Evolutionary conservation across 2,797 vertebrate species (phyloP), one percentile per base, ranked within the genome.

Genomic region (Melanotaenia trifasciata): DNA sequence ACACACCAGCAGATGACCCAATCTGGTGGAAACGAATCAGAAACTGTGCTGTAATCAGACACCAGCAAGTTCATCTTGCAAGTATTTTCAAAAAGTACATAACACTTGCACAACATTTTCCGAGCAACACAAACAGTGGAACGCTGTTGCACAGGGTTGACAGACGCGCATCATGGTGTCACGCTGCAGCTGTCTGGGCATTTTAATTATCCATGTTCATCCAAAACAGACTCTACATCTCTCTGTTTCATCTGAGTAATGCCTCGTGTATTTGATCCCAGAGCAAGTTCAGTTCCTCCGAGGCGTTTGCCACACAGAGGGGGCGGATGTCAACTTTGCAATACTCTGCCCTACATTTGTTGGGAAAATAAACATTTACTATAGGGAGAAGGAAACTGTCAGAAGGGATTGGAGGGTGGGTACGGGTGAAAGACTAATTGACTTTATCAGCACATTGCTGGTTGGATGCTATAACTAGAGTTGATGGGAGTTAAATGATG

Each of bases 121-220:
- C 53, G 40, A 35, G 18, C 16, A 43, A 30, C 63, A 36, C 14
- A 35, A 70, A 16, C 5, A 28, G 28, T 35, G 10, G 32, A 51
- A 32, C 40, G 59, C 51, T 33, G 13, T 51, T 58, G 24, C 38
- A 26, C 54, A 32, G 65, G 67, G 53, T 47, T 58, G 53, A 20
- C 62, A 72, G 71, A 30, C 54, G 63, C 32, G 22, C 30, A 60
- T 58, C 61, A 22, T 16, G 18, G 18, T 51, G 16, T 14, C 64
- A 58, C 72, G 59, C 36, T 54, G 54, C 64, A 62, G 65, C 75
- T 76, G 70, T 81, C 70, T 35, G 30, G 67, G 67, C 79, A 81
- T 78, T 74, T 60, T 83, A 75, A 87, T 87, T 84, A 89, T 82
- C 70, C 74, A 62, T 43, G 61, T 74, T 80, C 74, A 78, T 85